Base-by-base conservation (phyloP, 1,140 invertebrate genomes). In the Pseudomyrmex flavicornis region DNA sequence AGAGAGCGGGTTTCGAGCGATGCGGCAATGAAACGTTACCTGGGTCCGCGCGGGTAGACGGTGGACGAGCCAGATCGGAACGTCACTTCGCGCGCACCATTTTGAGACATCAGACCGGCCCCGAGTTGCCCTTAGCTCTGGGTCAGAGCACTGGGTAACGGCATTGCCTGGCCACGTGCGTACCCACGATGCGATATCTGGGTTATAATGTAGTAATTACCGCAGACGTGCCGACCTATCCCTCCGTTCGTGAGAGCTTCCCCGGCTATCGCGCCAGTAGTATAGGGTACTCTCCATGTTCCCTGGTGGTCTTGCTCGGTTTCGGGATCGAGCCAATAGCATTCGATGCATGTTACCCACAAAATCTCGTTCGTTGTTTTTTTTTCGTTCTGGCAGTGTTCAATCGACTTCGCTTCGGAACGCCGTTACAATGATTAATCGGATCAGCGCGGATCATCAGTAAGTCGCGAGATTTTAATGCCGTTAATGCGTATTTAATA, bases 171-270 rank as follows among this genome's bases (percentile, higher is more conserved):
- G 80, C 87, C 88, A 80, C 70, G 75, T 61, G 63, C 52, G 44
- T 83, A 83, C 52, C 59, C 72, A 63, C 63, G 35, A 35, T 65
- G 63, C 82, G 89, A 92, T 91, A 92, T 92, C 90, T 92, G 92
- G 92, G 92, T 92, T 92, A 92, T 92, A 92, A 92, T 90, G 91
- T 89, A 85, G 88, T 91, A 91, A 92, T 92, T 91, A 91, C 86
- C 79, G 88, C 82, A 76, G 82, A 83, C 77, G 76, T 70, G 83
- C 80, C 88, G 79, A 83, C 74, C 86, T 85, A 82, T 79, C 83
- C 83, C 70, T 35, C 58, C 20, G 44, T 46, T n/a, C 22, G 5
- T 13, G 12, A 59, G 54, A 69, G 20, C n/a, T 72, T 52, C 50
- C 0, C 48, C 12, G 10, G 22, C 15, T 61, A n/a, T 35, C 56